Evolutionary conservation across 2,113 vertebrate genomes (phyloP).

Genomic region (Caranx ignobilis): DNA sequence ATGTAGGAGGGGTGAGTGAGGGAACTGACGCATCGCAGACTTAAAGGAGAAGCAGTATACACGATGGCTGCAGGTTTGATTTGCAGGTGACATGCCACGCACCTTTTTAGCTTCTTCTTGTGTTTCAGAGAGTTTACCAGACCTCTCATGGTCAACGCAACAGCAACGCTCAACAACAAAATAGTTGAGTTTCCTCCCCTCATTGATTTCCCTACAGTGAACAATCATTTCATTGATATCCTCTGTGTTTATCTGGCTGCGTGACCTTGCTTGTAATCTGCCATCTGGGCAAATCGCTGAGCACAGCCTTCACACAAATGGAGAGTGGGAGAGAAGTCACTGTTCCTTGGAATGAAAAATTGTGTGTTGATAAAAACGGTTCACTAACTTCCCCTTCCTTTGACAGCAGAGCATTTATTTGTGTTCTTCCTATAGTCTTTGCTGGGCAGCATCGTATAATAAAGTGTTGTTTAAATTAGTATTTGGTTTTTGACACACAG

Average conservation of each 20-base stretch:
- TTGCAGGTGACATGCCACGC: no score
- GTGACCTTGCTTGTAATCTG: slow-evolving; percentile 54
- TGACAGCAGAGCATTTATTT: not conserved
- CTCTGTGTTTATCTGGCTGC: slow-evolving; percentile 29
- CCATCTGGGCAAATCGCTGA: slow-evolving; percentile 58
- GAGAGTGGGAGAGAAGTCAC: slow-evolving; percentile 34
- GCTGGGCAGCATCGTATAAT: no score
- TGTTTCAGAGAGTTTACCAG: not conserved
- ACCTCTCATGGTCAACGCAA: not conserved
- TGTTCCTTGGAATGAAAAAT: slow-evolving; percentile 12
- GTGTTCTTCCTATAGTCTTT: not conserved
- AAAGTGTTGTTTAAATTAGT: no score
- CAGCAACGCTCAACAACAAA: not conserved
- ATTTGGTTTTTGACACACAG: no score
- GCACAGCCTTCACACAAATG: slow-evolving; percentile 23
- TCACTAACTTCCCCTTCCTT: not conserved
- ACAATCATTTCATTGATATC: slow-evolving; percentile 44
- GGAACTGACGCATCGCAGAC: no score
- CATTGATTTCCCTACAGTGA: slow-evolving; percentile 35
- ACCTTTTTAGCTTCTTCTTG: not conserved
- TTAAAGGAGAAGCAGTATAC: not conserved
- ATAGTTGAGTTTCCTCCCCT: not conserved
- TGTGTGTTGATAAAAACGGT: slow-evolving; percentile 22
- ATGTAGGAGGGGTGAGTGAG: no score
- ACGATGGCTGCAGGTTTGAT: not conserved